Base-by-base conservation (phyloP, 2,113 vertebrate species). In the Tachuris rubrigastra region DNA sequence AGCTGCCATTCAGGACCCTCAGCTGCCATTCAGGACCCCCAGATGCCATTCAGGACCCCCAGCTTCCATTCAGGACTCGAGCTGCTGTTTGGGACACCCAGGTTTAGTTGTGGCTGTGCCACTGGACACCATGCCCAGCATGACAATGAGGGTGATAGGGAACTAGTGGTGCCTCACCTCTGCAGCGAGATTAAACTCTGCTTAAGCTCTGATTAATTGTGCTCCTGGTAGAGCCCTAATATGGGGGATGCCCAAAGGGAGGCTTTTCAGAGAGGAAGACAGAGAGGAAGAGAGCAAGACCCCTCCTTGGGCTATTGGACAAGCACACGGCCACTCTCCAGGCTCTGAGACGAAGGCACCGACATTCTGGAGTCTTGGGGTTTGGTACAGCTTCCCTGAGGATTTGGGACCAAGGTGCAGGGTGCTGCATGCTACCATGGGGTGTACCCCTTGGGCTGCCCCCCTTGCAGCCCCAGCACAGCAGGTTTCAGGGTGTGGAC, bases 401-500 rank as follows among this genome's bases (percentile, higher is more conserved):
- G 30, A 7, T n/a, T 12, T 20, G 27, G 27, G 69, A 12, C 9
- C 0, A 0, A 59, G 41, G 28, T 5, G 19, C 55, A 2, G 2
- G 27, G 18, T 31, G 75, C 33, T 65, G 18, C 1, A 0, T 31
- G 39, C 37, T 1, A 0, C 47, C 11, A 0, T 0, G 2, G 10
- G 5, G 5, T 31, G 8, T 25, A 6, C 33, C 17, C 44, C 71
- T 15, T 3, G 49, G 62, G 75, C 52, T 68, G 31, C 11, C 5
- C 62, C 62, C 39, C 46, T 58, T 27, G 16, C 7, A 22, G 30
- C 5, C 35, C 27, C 5, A 2, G 39, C n/a, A 4, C 0, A 1
- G 68, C 3, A 1, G 3, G 10, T 58, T 71, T 39, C 0, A 4
- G 63, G 47, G 5, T 47, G 19, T 0, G 4, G 53, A 18, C 42